phyloP scores from a whole-genome alignment of 2,113 vertebrate genomes.

The Muscicapa adusta region DNA sequence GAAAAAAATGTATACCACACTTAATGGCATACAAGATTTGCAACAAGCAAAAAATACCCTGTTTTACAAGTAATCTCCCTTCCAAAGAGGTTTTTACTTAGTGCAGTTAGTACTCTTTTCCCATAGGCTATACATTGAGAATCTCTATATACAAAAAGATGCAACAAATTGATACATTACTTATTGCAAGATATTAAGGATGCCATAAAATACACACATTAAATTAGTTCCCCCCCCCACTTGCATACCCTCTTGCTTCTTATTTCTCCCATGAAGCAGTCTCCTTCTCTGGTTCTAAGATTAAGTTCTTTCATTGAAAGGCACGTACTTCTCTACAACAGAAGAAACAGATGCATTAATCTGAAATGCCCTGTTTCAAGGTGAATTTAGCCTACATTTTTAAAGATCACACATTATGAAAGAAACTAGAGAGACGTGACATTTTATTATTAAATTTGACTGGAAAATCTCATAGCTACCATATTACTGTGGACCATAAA shows the following conservation, averaged over 20 bases:
- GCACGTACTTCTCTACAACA: conserved; percentile 76
- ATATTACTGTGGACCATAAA: neutral
- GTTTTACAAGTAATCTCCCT: conserved; percentile 23
- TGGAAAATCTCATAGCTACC: neutral
- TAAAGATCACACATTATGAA: neutral
- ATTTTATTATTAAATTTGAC: neutral
- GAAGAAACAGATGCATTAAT: conserved; percentile 32
- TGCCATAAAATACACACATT: conserved; percentile 55
- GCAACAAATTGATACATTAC: conserved; percentile 60
- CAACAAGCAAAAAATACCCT: conserved; percentile 49
- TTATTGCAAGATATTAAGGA: conserved; percentile 64
- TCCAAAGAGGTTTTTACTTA: conserved; percentile 35
- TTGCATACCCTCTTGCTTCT: conserved; percentile 55
- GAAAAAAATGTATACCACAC: conserved; percentile 36
- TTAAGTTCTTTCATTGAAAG: conserved; percentile 70
- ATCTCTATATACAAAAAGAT: conserved; percentile 57
- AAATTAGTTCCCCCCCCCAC: conserved; percentile 3
- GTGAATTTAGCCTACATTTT: neutral
- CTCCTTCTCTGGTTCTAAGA: conserved; percentile 64
- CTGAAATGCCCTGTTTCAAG: neutral
- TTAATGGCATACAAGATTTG: conserved; percentile 17
- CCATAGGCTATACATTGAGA: conserved; percentile 18
- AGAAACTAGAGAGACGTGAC: neutral
- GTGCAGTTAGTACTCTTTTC: neutral
- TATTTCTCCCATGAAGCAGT: conserved; percentile 63